Conservation (phyloP, 2,113 vertebrate species). For the Rhinolophus sinicus region DNA sequence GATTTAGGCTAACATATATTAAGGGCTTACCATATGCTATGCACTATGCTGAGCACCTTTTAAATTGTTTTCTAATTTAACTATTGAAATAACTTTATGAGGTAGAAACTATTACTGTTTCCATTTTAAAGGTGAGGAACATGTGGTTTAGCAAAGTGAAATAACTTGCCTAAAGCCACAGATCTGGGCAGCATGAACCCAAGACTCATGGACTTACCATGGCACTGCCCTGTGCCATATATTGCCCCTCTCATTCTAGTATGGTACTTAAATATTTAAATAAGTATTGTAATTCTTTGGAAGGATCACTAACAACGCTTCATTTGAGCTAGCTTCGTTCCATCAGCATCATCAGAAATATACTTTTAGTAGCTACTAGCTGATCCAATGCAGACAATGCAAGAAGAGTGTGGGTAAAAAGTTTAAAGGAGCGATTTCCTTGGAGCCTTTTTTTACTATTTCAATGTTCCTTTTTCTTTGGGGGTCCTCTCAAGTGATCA, state of each 20-base stretch:
- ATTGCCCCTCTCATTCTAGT: neutral
- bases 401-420: neutral
- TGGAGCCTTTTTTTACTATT: neutral
- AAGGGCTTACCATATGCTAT: neutral
- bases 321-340: neutral
- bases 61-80: constrained; percentile 8
- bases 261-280: neutral
- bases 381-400: neutral
- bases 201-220: neutral
- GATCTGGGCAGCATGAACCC: neutral
- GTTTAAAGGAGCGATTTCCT: neutral
- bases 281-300: neutral
- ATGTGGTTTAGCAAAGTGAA: neutral
- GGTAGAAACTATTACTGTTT: neutral
- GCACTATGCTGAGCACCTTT: neutral
- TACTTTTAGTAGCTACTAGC: neutral
- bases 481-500: neutral
- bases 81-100: neutral
- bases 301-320: neutral
- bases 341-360: neutral
- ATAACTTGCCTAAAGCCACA: neutral
- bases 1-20: neutral
- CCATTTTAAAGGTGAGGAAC: neutral
- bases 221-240: too few species aligned
- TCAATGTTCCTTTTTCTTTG: neutral